Evolutionary conservation across 2,113 vertebrate species (phyloP), one percentile per base, ranked within the genome.

Genomic region (Xiphophorus maculatus): DNA sequence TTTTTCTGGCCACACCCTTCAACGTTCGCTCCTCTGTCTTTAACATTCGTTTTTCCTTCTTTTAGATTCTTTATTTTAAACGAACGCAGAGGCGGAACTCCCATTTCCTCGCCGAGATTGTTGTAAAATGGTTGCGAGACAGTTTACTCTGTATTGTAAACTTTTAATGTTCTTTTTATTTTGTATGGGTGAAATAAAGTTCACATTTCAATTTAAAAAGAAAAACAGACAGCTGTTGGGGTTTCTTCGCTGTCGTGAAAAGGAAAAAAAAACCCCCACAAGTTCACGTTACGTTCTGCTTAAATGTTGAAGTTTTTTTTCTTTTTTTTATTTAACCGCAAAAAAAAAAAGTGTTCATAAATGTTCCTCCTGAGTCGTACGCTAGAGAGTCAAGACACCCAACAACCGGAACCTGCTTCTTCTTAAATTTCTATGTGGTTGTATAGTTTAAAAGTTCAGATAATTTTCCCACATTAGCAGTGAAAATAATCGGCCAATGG

Each of bases 101-200:
- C 83, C 73, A 58, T 89, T 87, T 86, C 63, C 63, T 80, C 89
- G 89, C 83, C 82, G 62, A 76, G 88, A 76, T 88, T 69, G n/a
- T 66, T 84, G 89, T 90, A 79, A 90, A 91, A 89, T 92, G 87
- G 89, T 92, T 84, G 80, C 76, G 51, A 37, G 74, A 84, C 73
- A 84, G 87, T 83, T 91, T 89, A 91, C 84, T 78, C 88, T 94
- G 92, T 93, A 92, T 93, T 91, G 92, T 93, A 89, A 91, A 93
- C 91, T 95, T 95, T 95, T 95, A 95, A 94, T 91, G 90, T 94
- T 94, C 88, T 93, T 93, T 92, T 95, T 93, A 94, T 94, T 95
- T 95, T 95, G 94, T 95, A 94, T 91, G 91, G 90, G 92, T 94
- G 91, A 94, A 95, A 95, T 94, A 94, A 95, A 95, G 82, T 93